Evolutionary conservation across 2,888 invertebrate species (phyloP), one percentile per base, ranked within the genome.

Genomic region (Blomia tropicalis): DNA sequence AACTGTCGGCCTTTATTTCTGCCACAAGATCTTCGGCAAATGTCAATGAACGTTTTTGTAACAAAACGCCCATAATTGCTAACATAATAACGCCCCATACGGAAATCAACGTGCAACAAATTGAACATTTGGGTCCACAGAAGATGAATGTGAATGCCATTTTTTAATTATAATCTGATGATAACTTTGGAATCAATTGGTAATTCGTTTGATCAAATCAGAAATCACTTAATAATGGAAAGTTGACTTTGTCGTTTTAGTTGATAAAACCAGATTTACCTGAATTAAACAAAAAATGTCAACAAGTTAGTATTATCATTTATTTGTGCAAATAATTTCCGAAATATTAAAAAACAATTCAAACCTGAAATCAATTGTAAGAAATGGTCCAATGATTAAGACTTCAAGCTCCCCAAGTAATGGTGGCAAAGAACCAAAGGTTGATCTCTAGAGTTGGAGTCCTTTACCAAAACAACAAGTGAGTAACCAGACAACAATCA

Each of bases 71-170:
- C 64, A 73, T 64, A 29, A 73, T 61, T 7, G 70, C 91, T 81
- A 93, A 76, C 78, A 92, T 91, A 68, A 92, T 80, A 69, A 92
- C 85, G 68, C 91, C 92, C 93, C 93, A 93, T 44, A 85, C 82
- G 72, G 91, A 90, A 70, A 92, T 77, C 60, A 93, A 81, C 59
- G 89, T 78, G 66, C 90, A 89, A 74, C 91, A 93, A 58, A 91
- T 80, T 69, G 92, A 91, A 65, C 87, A 80, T 77, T 91, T 91
- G 36, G 91, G 91, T 62, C 91, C 91, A 58, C 62, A 62, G 77
- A 90, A 91, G 14, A 47, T 47, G 7, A 47, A 27, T 11, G 51
- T 11, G 22, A 7, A 47, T 7, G 51, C 51, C 51, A 47, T 47
- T 47, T 7, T 47, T 11, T 11, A 47, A 27, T 7, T 47, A n/a